Conservation (phyloP, 2,888 invertebrate species). For the Drosophila limbata region DNA sequence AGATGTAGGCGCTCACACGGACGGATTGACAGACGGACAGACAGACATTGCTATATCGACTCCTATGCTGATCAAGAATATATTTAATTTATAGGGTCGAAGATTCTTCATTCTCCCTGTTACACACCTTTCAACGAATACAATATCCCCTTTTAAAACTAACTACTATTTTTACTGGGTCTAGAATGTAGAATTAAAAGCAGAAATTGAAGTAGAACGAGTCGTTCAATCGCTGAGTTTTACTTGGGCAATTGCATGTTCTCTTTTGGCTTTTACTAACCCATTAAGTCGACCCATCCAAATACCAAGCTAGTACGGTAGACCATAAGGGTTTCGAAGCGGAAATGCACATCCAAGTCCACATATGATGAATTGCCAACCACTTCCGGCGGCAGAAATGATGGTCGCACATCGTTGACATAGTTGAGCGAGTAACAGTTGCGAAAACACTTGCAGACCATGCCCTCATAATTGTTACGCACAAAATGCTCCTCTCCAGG, state of each 20-base stretch:
- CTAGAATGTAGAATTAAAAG: background rate
- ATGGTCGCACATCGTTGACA: constrained; percentile 78
- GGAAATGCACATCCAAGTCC: constrained; percentile 85
- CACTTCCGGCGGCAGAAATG: constrained; percentile 76
- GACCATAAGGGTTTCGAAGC: constrained; percentile 84
- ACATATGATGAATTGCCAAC: constrained; percentile 81
- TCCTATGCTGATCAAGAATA: no score
- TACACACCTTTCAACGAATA: no score
- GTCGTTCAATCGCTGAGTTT: background rate
- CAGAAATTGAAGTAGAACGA: background rate
- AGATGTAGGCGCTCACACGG: no score
- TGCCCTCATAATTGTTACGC: constrained; percentile 76
- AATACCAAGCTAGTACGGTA: constrained; percentile 86
- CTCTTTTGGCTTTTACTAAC: constrained; percentile 67
- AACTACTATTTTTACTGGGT: no score
- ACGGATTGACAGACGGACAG: no score
- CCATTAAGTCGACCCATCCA: constrained; percentile 86
- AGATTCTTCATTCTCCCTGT: no score
- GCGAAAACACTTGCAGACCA: constrained; percentile 84
- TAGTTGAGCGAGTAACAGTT: constrained; percentile 84
- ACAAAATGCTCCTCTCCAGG: constrained; percentile 78
- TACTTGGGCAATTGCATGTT: background rate
- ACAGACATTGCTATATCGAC: no score
- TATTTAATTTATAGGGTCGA: no score
- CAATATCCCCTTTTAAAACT: no score